Evolutionary conservation across 2,797 vertebrate genomes (phyloP).

Genomic region (Squalus acanthias): DNA sequence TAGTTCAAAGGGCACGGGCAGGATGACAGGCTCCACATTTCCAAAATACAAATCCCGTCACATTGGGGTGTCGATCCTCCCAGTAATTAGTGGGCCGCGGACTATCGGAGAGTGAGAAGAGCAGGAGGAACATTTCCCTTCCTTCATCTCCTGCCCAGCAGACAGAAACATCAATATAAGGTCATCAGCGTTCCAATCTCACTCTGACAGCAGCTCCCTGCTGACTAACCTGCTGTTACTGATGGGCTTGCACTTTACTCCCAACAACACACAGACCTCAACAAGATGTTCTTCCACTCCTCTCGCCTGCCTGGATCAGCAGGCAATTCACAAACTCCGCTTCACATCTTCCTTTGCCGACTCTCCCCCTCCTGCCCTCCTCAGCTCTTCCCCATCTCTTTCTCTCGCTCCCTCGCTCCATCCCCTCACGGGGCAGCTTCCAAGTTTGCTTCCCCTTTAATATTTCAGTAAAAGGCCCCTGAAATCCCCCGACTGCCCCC

Average conservation of each 20-base stretch:
- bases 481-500: slow-evolving; percentile 54
- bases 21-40: neutral
- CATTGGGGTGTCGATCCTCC: too few relatives aligned
- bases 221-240: slow-evolving; percentile 52
- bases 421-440: slow-evolving; percentile 50
- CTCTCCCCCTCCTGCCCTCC: slow-evolving; percentile 43
- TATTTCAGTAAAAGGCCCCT: slow-evolving; percentile 73
- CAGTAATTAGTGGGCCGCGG: too few relatives aligned
- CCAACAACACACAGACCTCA: slow-evolving; percentile 59
- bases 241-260: slow-evolving; percentile 56
- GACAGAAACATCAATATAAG: slow-evolving; percentile 58
- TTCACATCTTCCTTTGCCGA: slow-evolving; percentile 33
- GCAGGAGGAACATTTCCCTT: slow-evolving; percentile 43
- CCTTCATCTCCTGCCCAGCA: slow-evolving; percentile 39
- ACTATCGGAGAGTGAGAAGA: neutral
- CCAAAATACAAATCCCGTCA: too few relatives aligned
- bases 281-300: slow-evolving; percentile 70
- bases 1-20: neutral
- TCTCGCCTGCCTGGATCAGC: slow-evolving; percentile 64
- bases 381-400: slow-evolving; percentile 54
- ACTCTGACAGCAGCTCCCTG: slow-evolving; percentile 38
- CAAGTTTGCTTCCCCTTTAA: slow-evolving; percentile 70
- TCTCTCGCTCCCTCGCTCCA: slow-evolving; percentile 56
- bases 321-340: slow-evolving; percentile 64
- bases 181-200: slow-evolving; percentile 60